Conservation (phyloP, 1,140 invertebrate genomes). For the Eubasilissa regina region DNA sequence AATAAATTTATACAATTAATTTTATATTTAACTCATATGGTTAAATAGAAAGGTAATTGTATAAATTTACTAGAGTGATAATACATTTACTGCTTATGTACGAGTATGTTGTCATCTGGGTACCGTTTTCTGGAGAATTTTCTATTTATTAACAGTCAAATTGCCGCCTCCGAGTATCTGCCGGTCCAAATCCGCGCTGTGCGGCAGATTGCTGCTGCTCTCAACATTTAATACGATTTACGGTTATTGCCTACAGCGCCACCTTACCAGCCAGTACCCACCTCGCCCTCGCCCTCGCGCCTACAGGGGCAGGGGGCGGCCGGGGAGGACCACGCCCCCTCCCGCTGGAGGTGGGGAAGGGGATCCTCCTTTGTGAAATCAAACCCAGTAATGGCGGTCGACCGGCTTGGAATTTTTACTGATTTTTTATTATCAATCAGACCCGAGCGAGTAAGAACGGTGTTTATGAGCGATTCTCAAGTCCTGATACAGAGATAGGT, state of each 20-base stretch:
- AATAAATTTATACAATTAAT: too few species aligned
- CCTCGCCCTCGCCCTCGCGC: not conserved
- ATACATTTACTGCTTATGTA: too few species aligned
- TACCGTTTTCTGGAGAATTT: slow-evolving; percentile 5
- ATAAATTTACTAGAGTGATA: too few species aligned
- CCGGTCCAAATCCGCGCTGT: slow-evolving; percentile 57
- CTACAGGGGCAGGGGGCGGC: slow-evolving; percentile 11
- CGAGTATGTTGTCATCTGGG: too few species aligned
- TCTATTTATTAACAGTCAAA: slow-evolving; percentile 33
- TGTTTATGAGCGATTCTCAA: slow-evolving; percentile 28
- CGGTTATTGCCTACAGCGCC: slow-evolving; percentile 54
- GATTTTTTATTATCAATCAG: slow-evolving; percentile 60
- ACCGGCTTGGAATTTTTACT: slow-evolving; percentile 57
- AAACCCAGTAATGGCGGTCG: slow-evolving; percentile 59
- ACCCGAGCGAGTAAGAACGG: slow-evolving; percentile 30
- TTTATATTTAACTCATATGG: too few species aligned
- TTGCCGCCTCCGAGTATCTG: slow-evolving; percentile 16
- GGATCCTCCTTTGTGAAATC: slow-evolving; percentile 57
- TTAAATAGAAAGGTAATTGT: too few species aligned
- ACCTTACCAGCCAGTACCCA: not conserved
- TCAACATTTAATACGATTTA: slow-evolving; percentile 64
- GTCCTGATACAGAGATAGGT: too few species aligned
- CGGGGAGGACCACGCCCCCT: slow-evolving; percentile 41
- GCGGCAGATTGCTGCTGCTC: slow-evolving; percentile 63
- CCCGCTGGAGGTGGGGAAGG: too few species aligned